phyloP scores from a whole-genome alignment of 2,797 vertebrate genomes.

The Anguilla pacifica region DNA sequence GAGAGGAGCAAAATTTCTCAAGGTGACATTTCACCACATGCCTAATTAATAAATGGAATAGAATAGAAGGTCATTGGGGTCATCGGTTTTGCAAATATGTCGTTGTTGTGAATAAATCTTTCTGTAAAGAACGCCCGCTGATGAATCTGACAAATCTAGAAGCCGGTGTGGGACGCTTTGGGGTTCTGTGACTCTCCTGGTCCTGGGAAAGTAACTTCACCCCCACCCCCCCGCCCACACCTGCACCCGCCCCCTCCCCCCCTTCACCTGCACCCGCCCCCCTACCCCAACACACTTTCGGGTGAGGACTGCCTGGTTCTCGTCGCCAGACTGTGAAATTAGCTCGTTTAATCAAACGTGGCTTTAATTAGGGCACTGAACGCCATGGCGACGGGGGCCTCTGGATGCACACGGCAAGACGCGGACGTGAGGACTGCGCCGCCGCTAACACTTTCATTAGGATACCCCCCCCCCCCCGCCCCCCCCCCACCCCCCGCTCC shows the following conservation, averaged over 20 bases:
- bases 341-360: conserved; percentile 67
- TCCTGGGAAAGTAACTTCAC: neutral
- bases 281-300: neutral
- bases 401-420: conserved; percentile 28
- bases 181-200: neutral
- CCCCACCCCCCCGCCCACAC: no score
- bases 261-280: neutral
- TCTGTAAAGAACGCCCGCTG: neutral
- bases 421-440: neutral
- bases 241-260: neutral
- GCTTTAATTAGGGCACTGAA: conserved; percentile 60
- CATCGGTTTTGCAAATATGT: neutral
- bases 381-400: neutral
- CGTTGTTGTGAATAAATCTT: neutral
- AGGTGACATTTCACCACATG: neutral
- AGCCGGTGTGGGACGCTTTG: neutral
- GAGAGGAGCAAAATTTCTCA: neutral
- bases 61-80: neutral
- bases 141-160: neutral
- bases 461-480: neutral
- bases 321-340: conserved; percentile 69
- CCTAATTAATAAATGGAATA: neutral
- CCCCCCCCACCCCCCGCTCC: neutral
- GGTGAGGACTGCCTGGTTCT: neutral
- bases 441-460: conserved; percentile 27